Conservation (phyloP, 2,888 invertebrate genomes). For the Andrena minutula region DNA sequence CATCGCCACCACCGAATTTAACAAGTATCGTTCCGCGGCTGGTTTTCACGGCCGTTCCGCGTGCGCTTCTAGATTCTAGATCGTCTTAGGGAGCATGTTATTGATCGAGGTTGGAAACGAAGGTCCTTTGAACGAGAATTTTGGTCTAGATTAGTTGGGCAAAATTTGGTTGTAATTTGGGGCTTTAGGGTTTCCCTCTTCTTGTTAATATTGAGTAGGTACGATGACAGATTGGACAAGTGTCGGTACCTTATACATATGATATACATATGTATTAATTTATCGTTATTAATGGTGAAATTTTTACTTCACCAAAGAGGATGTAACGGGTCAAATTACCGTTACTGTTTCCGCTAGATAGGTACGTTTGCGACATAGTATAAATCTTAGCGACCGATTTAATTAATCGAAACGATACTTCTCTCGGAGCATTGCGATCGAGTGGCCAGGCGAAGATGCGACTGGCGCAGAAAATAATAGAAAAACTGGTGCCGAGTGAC, state of each 20-base stretch:
- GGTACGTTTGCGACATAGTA: background rate
- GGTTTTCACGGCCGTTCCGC: conserved; percentile 15
- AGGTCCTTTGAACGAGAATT: background rate
- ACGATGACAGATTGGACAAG: no score
- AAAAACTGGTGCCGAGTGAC: background rate
- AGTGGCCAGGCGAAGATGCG: conserved; percentile 4
- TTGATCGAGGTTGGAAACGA: conserved; percentile 30
- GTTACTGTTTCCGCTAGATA: background rate
- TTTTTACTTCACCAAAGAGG: no score
- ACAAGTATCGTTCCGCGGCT: conserved; percentile 31
- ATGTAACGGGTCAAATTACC: background rate
- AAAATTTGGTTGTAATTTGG: background rate
- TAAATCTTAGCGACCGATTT: background rate
- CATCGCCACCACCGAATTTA: conserved; percentile 37
- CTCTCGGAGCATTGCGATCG: background rate
- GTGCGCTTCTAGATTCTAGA: background rate
- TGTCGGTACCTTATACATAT: no score
- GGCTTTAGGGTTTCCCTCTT: no score
- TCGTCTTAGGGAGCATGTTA: background rate
- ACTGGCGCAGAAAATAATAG: conserved; percentile 9
- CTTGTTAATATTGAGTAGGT: no score
- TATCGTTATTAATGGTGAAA: no score
- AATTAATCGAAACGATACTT: conserved; percentile 16
- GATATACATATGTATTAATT: no score
- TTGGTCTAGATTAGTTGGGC: background rate